Conservation (phyloP, 2,113 vertebrate species). For the Lucifuga dentata region DNA sequence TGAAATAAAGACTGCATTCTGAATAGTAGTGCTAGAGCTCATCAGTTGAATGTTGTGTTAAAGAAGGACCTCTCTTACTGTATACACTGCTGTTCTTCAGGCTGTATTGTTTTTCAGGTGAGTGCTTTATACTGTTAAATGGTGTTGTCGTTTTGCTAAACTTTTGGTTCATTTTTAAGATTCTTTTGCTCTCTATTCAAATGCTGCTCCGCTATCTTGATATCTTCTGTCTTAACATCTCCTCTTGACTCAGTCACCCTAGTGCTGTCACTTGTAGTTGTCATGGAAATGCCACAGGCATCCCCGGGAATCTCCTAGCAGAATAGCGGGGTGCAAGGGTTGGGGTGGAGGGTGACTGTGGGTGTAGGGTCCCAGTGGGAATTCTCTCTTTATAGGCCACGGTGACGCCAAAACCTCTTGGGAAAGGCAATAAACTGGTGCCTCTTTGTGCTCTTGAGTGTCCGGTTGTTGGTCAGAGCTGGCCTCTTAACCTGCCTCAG, state of each 20-base stretch:
- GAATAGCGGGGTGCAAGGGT: constrained; percentile 71
- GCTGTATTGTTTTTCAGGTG: not conserved
- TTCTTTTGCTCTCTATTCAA: constrained; percentile 28
- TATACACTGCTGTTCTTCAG: not conserved
- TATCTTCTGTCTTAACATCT: constrained; percentile 41
- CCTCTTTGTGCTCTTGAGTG: constrained; percentile 76
- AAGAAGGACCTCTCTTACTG: not conserved
- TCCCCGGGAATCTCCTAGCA: constrained; percentile 74
- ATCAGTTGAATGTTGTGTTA: not conserved
- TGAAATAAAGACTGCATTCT: constrained; percentile 70
- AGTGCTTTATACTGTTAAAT: constrained; percentile 1
- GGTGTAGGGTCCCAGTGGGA: constrained; percentile 80
- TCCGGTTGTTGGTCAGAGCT: constrained; percentile 72
- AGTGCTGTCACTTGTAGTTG: constrained; percentile 70
- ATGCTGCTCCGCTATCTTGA: constrained; percentile 33
- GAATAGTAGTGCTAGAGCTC: not conserved
- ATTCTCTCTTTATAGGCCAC: constrained; percentile 78
- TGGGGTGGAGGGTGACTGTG: constrained; percentile 66
- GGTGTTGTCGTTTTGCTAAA: no score
- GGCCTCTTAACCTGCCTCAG: constrained; percentile 71
- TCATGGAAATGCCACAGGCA: constrained; percentile 77
- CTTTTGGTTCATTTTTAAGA: constrained; percentile 35
- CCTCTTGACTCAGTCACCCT: constrained; percentile 69
- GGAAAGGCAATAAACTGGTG: constrained; percentile 83
- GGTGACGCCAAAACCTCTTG: constrained; percentile 83